A percentile compares a stretch with the other conserved stretches of the same genome.
phyloP scores from a whole-genome alignment of 2,888 invertebrate species.

The Thymelicus lineola region DNA sequence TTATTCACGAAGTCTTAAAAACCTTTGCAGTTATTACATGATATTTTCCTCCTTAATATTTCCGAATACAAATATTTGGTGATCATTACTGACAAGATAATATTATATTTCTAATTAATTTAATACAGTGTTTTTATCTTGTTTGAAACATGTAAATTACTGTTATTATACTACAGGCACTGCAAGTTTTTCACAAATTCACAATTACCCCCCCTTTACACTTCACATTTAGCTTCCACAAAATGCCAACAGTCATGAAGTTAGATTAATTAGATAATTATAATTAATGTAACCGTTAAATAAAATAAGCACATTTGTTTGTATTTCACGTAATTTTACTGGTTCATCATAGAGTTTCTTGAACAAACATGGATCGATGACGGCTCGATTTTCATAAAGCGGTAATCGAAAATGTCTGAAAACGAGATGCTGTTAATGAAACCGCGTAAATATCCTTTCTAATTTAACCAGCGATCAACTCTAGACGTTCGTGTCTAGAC shows the following conservation, averaged over 20 bases:
- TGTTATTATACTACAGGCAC: too few species aligned
- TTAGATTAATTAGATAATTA: too few species aligned
- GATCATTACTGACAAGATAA: not conserved
- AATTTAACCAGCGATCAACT: not conserved
- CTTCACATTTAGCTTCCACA: too few species aligned
- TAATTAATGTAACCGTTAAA: not conserved
- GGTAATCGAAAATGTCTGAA: not conserved
- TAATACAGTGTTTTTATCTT: too few species aligned
- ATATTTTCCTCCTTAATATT: not conserved
- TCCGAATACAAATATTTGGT: not conserved
- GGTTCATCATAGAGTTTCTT: not conserved
- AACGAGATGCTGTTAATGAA: too few species aligned
- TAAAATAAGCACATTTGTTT: too few species aligned
- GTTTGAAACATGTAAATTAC: too few species aligned
- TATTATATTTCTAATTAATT: not conserved
- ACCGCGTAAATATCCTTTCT: too few species aligned
- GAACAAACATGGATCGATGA: not conserved
- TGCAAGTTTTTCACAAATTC: too few species aligned
- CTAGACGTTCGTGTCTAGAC: conserved; percentile 5
- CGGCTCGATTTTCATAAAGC: not conserved
- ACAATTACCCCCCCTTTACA: too few species aligned
- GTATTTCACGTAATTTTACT: not conserved
- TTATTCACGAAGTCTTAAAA: conserved; percentile 8
- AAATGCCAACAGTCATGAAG: too few species aligned
- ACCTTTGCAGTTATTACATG: not conserved